Conservation (phyloP, 2,797 vertebrate genomes). For the Clarias platycephalus region DNA sequence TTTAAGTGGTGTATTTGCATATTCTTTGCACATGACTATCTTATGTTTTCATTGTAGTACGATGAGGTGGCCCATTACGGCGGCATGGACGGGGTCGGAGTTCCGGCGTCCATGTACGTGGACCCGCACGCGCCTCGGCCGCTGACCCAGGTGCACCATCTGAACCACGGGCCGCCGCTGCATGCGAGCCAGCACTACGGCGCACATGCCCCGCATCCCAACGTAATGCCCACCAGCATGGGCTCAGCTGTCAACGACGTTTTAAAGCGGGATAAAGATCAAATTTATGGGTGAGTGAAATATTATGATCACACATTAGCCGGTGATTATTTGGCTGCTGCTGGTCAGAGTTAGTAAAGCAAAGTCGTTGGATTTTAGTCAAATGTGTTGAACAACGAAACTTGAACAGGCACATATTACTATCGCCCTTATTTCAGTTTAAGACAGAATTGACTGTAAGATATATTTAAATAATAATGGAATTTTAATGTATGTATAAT, state of each 20-base stretch:
- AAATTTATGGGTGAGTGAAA: conserved; percentile 95
- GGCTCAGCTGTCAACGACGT: conserved; percentile 99
- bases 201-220: conserved; percentile 96
- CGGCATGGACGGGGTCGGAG: conserved; percentile 98
- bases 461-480: neutral
- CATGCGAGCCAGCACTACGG: conserved; percentile 99
- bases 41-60: conserved; percentile 84
- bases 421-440: neutral
- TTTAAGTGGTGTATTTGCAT: conserved; percentile 37
- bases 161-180: conserved; percentile 98
- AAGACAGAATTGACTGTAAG: neutral
- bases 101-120: conserved; percentile 98
- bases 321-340: neutral
- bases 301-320: conserved; percentile 15
- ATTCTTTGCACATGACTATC: conserved; percentile 55
- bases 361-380: neutral
- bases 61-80: conserved; percentile 99
- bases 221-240: conserved; percentile 99
- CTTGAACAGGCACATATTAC: neutral
- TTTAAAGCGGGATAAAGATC: conserved; percentile 99
- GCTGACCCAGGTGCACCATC: conserved; percentile 97
- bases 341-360: neutral
- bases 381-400: neutral
- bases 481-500: neutral
- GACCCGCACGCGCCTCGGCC: conserved; percentile 96